Evolutionary conservation across 1,140 invertebrate genomes (phyloP), one percentile per base, ranked within the genome.

Genomic region (Lasioglossum baleicum): DNA sequence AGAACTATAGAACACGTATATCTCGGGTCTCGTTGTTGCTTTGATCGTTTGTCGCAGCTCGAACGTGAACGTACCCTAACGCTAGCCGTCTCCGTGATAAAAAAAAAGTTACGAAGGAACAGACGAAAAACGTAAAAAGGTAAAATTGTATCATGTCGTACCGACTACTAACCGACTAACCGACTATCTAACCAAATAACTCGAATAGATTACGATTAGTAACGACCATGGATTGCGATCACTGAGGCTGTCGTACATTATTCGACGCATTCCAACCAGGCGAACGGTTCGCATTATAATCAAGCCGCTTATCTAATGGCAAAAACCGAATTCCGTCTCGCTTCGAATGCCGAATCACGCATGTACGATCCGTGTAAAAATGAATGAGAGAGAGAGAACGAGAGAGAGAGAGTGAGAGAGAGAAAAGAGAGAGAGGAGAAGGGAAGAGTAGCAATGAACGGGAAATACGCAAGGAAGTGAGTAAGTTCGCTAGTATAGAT

Each of bases 401-500:
- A 17, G 26, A 10, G 53, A 15, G 22, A 35, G 15, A 64, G 63
- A 83, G 22, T 26, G 8, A n/a, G 8, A 26, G 22, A 10, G 10
- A 22, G 11, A n/a, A n/a, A n/a, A 26, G 10, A 7, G 7, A 8
- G 26, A 15, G 20, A 2, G 31, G 13, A 8, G 35, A 68, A 83
- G 44, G 35, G 35, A 48, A 11, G 44, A 10, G 44, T 10, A 48
- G 44, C 31, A 67, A 48, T 40, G 77, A 78, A 51, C 79, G 73
- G 74, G 73, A 71, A 35, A 63, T 77, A 81, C 83, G 75, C 84
- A 84, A 82, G 70, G 67, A 74, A 85, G 44, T 78, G 60, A 82
- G 79, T 82, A 81, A 26, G 83, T 84, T 82, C 73, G 61, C 61
- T 83, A 85, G 75, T 53, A 80, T 80, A 73, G 73, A 79, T 83